Evolutionary conservation across 1,140 invertebrate species (phyloP), one percentile per base, ranked within the genome.

Genomic region (Conus betulinus): DNA sequence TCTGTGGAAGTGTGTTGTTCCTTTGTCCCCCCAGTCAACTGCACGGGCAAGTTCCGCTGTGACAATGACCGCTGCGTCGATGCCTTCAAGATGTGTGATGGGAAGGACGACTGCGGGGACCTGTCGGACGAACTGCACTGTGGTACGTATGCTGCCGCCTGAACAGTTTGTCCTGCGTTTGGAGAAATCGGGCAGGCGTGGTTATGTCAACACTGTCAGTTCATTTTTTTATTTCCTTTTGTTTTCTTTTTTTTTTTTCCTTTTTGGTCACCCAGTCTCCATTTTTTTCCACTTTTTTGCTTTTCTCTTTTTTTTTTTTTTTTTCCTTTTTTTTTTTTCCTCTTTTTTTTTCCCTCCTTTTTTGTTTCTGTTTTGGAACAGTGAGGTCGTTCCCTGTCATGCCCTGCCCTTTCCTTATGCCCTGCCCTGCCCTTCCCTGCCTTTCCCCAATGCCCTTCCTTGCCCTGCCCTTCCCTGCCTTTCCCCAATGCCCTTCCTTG

Each of bases 51-150:
- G 67, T 90, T 90, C 71, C 67, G 25, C 5, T 92, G 91, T 89
- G 57, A 76, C 17, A 89, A 92, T 60, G 87, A 85, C 3, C 84
- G 57, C 52, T 92, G 91, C 83, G 55, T 92, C 27, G 51, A 74
- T 3, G 23, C 20, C 2, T 25, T 10, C 51, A 6, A 82, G 25
- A 39, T 67, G 10, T 92, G 91, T 84, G 83, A 92, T 87, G 90
- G 90, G 60, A n/a, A 87, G 15, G 81, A 90, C 53, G 89, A 92
- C 74, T 92, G 91, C 53, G 84, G 63, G 20, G 91, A 92, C 76
- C 23, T 87, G 6, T 91, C 90, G 3, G 91, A 92, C 85, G 91
- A 92, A 88, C 4, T 53, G 11, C 15, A 74, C 8, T 91, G 91
- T 89, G 85, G 84, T 88, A 87, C n/a, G 63, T 85, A 7, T 78